Evolutionary conservation across 2,797 vertebrate species (phyloP).

Genomic region (Momotus momota): DNA sequence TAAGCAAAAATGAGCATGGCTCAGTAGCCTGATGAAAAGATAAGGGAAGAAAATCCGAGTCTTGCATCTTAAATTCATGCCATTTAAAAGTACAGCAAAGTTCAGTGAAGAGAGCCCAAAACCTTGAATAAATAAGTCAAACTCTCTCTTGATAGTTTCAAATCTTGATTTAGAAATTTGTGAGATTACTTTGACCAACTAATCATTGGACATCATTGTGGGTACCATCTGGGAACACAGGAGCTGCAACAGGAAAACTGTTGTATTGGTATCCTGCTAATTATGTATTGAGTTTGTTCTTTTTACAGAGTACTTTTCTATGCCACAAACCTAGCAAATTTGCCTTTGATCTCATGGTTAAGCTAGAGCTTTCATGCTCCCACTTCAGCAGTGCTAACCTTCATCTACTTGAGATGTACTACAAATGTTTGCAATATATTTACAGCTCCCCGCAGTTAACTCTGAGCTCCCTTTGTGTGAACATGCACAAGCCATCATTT

Average conservation of each 20-base stretch:
- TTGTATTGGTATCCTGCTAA: not conserved
- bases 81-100: not conserved
- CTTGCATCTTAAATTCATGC: not conserved
- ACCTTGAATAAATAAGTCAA: not conserved
- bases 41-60: not conserved
- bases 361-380: not conserved
- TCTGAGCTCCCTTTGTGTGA: not conserved
- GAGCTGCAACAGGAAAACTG: not conserved
- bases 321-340: not conserved
- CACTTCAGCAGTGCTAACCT: not conserved
- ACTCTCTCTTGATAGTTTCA: not conserved
- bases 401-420: not conserved
- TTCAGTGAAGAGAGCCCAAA: not conserved
- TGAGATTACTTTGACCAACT: not conserved
- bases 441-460: not conserved
- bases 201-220: not conserved
- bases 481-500: not conserved
- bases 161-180: not conserved
- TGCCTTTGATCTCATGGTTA: not conserved
- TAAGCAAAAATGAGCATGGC: not conserved
- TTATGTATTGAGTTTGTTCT: not conserved
- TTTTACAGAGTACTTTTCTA: not conserved
- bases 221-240: not conserved
- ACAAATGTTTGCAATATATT: not conserved
- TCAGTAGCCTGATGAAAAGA: not conserved